Conservation (phyloP, 1,140 invertebrate genomes). For the Trypoxylus dichotomus region DNA sequence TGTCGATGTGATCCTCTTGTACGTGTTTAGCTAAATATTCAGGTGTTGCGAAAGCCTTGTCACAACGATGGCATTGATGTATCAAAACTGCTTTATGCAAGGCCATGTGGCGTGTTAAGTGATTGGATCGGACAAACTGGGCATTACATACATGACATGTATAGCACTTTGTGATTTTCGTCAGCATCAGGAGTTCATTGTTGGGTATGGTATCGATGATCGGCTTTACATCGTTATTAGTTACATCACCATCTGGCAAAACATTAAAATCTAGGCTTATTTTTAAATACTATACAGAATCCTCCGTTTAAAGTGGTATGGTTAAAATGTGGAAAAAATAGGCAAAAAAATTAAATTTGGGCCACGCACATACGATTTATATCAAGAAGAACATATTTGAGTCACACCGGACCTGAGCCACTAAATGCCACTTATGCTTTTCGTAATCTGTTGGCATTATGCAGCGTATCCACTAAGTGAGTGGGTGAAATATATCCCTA, state of each 20-base stretch:
- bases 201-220: background rate
- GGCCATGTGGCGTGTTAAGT: conserved; percentile 51
- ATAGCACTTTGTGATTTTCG: conserved; percentile 39
- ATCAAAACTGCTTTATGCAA: conserved; percentile 48
- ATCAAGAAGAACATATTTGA: no score
- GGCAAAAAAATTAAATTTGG: no score
- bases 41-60: conserved; percentile 50
- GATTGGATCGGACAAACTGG: conserved; percentile 47
- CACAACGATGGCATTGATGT: conserved; percentile 51
- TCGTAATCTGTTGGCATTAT: no score
- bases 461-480: no score
- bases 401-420: no score
- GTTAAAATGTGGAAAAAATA: no score
- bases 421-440: no score
- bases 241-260: background rate
- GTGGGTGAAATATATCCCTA: no score
- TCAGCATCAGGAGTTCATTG: background rate
- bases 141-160: conserved; percentile 50
- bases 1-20: conserved; percentile 66
- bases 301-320: no score
- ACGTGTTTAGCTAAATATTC: conserved; percentile 61
- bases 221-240: background rate
- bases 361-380: no score
- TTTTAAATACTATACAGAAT: no score
- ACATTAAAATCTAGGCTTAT: no score